A percentile compares a stretch with the other conserved stretches of the same genome.
Conservation (phyloP, 2,888 invertebrate genomes). For the Dasysyrphus albostriatus region DNA sequence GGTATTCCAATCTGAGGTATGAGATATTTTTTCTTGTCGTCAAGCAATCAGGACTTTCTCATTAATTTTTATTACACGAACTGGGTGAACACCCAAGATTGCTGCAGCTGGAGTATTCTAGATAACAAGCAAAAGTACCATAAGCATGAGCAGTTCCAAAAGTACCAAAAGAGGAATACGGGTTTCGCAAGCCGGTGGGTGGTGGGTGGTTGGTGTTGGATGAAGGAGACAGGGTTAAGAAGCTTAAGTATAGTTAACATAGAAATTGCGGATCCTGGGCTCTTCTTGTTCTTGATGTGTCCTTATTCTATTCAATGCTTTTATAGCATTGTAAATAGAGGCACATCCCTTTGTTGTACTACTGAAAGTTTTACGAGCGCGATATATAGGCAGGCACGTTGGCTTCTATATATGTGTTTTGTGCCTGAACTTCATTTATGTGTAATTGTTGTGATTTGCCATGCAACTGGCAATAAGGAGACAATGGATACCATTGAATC, state of each 20-base stretch:
- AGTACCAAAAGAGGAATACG: slow-evolving; percentile 1
- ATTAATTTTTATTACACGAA: slow-evolving; percentile 68
- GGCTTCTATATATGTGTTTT: neutral
- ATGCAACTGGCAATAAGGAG: slow-evolving; percentile 50
- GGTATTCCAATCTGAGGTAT: neutral
- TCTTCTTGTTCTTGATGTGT: slow-evolving; percentile 12
- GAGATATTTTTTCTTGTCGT: slow-evolving; percentile 25
- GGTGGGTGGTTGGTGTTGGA: too few species aligned
- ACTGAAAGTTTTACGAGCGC: slow-evolving; percentile 16
- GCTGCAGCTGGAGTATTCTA: slow-evolving; percentile 57
- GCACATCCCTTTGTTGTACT: slow-evolving; percentile 50
- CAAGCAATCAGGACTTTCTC: slow-evolving; percentile 60
- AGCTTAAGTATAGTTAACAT: slow-evolving; percentile 48
- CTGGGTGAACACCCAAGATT: slow-evolving; percentile 54
- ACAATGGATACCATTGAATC: slow-evolving; percentile 58
- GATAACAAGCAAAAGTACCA: slow-evolving; percentile 56
- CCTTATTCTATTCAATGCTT: slow-evolving; percentile 18
- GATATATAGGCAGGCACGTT: slow-evolving; percentile 15
- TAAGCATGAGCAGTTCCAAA: slow-evolving; percentile 30
- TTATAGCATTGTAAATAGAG: slow-evolving; percentile 44
- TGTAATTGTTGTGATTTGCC: slow-evolving; percentile 52
- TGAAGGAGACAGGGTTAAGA: neutral
- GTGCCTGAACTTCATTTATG: slow-evolving; percentile 14
- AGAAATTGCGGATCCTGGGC: slow-evolving; percentile 41
- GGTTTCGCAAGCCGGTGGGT: neutral